Percentiles rank a stretch among this genome's conserved stretches.
phyloP scores from a whole-genome alignment of 1,140 invertebrate species.

The Pseudomyrmex concolor region DNA sequence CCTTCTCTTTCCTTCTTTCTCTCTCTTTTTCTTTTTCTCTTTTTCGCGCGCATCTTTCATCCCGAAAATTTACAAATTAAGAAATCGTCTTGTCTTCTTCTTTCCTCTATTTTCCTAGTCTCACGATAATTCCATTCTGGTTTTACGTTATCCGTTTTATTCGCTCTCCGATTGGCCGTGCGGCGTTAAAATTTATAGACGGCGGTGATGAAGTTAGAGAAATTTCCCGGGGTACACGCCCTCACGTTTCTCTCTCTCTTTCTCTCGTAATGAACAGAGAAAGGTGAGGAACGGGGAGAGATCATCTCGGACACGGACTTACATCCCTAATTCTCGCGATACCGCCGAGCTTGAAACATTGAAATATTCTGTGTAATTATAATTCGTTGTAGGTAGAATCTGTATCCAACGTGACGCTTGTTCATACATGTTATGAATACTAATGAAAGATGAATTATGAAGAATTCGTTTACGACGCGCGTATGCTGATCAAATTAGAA shows the following conservation, averaged over 20 bases:
- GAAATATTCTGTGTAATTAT: slow-evolving; percentile 47
- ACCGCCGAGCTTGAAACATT: slow-evolving; percentile 30
- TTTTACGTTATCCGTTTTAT: slow-evolving; percentile 37
- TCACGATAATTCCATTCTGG: slow-evolving; percentile 33
- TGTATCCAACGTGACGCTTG: background rate
- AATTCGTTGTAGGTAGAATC: slow-evolving; percentile 43
- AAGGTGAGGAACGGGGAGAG: background rate
- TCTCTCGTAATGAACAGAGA: background rate
- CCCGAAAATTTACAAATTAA: slow-evolving; percentile 28
- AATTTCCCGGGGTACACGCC: slow-evolving; percentile 18
- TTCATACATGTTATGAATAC: slow-evolving; percentile 35
- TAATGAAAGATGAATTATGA: slow-evolving; percentile 45
- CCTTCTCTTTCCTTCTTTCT: background rate
- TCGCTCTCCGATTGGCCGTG: slow-evolving; percentile 34
- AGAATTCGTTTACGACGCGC: slow-evolving; percentile 37
- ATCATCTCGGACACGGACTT: background rate
- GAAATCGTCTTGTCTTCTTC: background rate
- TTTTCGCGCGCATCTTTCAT: background rate
- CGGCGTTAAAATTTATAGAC: slow-evolving; percentile 51
- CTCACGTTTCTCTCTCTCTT: background rate
- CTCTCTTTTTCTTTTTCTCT: background rate
- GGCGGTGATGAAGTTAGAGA: slow-evolving; percentile 39
- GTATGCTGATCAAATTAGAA: slow-evolving; percentile 16
- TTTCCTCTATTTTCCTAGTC: background rate
- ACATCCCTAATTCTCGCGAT: slow-evolving; percentile 39